Percentiles rank a stretch among this genome's conserved stretches.
Evolutionary conservation across 2,113 vertebrate species (phyloP).

Genomic region (Solenodon paradoxus): DNA sequence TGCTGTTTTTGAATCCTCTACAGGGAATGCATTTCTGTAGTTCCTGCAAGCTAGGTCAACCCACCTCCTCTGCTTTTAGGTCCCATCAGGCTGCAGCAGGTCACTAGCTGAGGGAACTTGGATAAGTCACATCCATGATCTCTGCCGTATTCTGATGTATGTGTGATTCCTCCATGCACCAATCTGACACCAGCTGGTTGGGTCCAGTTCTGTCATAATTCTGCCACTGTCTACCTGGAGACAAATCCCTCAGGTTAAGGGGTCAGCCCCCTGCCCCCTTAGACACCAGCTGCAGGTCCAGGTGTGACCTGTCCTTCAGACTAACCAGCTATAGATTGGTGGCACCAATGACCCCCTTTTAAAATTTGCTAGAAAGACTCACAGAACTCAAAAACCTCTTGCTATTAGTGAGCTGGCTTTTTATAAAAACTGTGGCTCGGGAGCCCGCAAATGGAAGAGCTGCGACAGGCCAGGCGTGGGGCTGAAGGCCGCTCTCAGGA

Average conservation of each 20-base stretch:
- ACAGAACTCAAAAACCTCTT: not conserved
- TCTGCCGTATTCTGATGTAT: not conserved
- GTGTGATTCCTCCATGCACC: not conserved
- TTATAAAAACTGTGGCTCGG: not conserved
- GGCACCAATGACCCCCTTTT: not conserved
- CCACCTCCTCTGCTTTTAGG: fast-evolving
- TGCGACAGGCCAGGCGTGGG: not conserved
- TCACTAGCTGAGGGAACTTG: not conserved
- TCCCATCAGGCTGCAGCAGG: not conserved
- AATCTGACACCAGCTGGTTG: not conserved
- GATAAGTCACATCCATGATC: not conserved
- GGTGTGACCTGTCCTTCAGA: not conserved
- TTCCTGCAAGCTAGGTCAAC: not conserved
- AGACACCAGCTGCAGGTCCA: not conserved
- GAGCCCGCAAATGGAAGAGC: not conserved
- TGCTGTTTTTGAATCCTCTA: not conserved
- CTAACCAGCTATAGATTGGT: not conserved
- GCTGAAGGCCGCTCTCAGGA: not conserved
- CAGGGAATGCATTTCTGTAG: not conserved
- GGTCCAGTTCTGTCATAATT: too few relatives aligned
- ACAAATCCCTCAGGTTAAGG: not conserved
- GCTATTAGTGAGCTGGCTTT: not conserved
- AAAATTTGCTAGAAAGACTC: not conserved
- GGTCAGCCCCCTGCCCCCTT: not conserved
- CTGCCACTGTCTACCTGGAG: not conserved